Evolutionary conservation across 2,797 vertebrate species (phyloP).

Genomic region (Tiaroga cobitis): DNA sequence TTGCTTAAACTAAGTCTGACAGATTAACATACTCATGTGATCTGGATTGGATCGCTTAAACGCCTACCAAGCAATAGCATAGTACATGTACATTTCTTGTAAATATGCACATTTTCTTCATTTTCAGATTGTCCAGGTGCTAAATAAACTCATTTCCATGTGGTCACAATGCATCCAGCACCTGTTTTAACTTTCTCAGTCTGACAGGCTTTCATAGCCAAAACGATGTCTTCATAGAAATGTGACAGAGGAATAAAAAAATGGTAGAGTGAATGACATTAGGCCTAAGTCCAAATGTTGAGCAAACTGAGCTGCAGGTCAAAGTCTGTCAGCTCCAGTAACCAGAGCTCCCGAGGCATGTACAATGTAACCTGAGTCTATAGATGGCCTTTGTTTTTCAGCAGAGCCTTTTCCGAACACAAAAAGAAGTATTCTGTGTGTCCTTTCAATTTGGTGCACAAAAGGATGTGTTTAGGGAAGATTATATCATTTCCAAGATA

Average conservation of each 20-base stretch:
- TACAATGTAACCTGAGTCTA: conserved; percentile 54
- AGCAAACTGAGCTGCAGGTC: conserved; percentile 69
- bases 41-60: not conserved
- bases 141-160: not conserved
- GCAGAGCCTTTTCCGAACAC: conserved; percentile 39
- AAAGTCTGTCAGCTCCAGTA: conserved; percentile 58
- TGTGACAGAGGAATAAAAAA: conserved; percentile 63
- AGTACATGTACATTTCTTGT: not conserved
- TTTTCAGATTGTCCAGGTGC: not conserved
- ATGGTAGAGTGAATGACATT: conserved; percentile 34
- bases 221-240: conserved; percentile 67
- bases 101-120: not conserved
- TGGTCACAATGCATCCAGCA: conserved; percentile 11
- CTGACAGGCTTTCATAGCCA: conserved; percentile 32
- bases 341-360: conserved; percentile 44
- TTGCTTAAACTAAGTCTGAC: not conserved
- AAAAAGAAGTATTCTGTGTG: conserved; percentile 17
- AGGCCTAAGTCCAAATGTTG: conserved; percentile 45
- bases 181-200: conserved; percentile 14
- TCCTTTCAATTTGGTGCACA: conserved; percentile 27
- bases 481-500: not conserved
- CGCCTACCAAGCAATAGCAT: not conserved
- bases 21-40: conserved; percentile 12
- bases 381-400: conserved; percentile 53
- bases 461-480: conserved; percentile 13